Evolutionary conservation across 1,140 invertebrate genomes (phyloP).

Genomic region (Pseudachorutes palmiensis): DNA sequence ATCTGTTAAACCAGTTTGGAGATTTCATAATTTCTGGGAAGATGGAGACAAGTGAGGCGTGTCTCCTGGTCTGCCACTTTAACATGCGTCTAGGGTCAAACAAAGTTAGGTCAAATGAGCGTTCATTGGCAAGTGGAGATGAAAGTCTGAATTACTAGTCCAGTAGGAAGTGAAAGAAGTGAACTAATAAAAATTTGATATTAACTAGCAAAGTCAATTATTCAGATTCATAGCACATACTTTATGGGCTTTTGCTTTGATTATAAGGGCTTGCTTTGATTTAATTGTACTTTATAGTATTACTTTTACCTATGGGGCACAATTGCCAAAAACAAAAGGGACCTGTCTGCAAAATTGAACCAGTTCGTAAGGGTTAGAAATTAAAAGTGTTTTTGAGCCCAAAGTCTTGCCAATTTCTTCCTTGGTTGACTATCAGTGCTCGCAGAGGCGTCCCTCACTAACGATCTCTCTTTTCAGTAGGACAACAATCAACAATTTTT

Average conservation of each 20-base stretch:
- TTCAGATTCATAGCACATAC: too few relatives aligned
- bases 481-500: background rate
- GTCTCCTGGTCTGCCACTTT: too few relatives aligned
- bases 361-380: background rate
- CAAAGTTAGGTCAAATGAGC: too few relatives aligned
- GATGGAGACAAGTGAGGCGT: background rate
- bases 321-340: background rate
- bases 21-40: background rate
- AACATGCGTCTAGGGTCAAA: too few relatives aligned
- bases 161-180: too few relatives aligned
- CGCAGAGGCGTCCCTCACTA: background rate
- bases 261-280: too few relatives aligned
- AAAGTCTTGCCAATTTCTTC: background rate
- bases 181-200: too few relatives aligned
- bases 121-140: too few relatives aligned
- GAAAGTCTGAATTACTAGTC: too few relatives aligned
- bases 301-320: background rate
- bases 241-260: too few relatives aligned
- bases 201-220: too few relatives aligned
- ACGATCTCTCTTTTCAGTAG: background rate
- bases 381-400: conserved; percentile 4
- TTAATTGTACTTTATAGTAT: too few relatives aligned
- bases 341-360: background rate
- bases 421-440: background rate
- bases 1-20: background rate